Conservation (phyloP, 1,140 invertebrate genomes). For the Paraescarpia echinospica region DNA sequence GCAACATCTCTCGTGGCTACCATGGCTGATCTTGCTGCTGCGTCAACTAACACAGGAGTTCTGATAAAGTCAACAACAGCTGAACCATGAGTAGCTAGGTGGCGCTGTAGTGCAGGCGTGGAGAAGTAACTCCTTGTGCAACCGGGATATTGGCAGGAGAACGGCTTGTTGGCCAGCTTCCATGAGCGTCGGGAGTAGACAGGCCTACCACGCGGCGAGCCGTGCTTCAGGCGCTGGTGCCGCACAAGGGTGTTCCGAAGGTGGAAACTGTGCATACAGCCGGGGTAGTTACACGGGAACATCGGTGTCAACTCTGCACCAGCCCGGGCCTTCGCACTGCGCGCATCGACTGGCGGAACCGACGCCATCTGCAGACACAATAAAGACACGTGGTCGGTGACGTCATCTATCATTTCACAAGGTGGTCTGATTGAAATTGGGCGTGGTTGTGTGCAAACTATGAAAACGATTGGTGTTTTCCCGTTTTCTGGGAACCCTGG, state of each 20-base stretch:
- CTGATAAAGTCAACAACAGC: not conserved
- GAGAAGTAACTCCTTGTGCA: not conserved
- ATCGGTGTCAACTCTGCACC: not conserved
- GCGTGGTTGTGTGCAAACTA: not conserved
- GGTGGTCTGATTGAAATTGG: not conserved
- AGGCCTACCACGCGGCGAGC: not conserved
- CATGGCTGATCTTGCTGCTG: too few relatives aligned
- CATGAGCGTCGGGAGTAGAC: not conserved
- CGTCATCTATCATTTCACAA: not conserved
- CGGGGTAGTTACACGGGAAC: not conserved
- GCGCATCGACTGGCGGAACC: not conserved
- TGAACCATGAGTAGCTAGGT: not conserved
- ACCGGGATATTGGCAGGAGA: not conserved
- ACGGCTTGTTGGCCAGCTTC: constrained; percentile 1
- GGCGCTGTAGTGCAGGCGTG: not conserved
- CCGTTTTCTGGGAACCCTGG: not conserved
- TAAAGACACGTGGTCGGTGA: not conserved
- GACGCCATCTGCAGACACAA: constrained; percentile 3
- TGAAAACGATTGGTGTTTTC: not conserved
- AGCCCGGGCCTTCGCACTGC: not conserved
- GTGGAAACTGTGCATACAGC: not conserved
- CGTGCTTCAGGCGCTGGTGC: constrained; percentile 8
- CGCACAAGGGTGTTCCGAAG: not conserved
- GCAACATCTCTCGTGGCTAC: not conserved
- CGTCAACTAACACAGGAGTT: not conserved